Conservation (phyloP, 2,888 invertebrate genomes). For the Proisotoma minuta region DNA sequence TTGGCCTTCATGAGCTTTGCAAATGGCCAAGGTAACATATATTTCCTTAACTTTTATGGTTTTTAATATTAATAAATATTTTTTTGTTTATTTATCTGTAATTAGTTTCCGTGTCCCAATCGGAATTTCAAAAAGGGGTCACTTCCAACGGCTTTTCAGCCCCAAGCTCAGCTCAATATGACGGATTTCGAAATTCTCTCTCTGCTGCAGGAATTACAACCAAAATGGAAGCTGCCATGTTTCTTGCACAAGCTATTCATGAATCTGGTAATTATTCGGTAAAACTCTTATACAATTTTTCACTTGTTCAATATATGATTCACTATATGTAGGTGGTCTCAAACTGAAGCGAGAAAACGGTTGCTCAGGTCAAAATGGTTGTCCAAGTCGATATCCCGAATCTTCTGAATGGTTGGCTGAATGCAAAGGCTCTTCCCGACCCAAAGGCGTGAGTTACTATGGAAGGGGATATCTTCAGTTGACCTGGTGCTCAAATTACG, state of each 20-base stretch:
- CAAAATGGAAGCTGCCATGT: constrained; percentile 13
- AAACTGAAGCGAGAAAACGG: no score
- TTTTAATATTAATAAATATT: no score
- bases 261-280: no score
- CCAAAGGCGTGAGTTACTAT: constrained; percentile 11
- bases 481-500: constrained; percentile 23
- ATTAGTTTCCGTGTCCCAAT: no score
- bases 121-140: constrained; percentile 1
- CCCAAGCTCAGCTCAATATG: not conserved
- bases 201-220: not conserved
- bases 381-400: constrained; percentile 6
- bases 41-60: no score
- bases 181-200: not conserved
- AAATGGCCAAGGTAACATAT: no score
- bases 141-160: not conserved
- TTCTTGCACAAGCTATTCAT: constrained; percentile 9
- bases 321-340: no score
- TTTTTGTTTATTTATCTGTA: no score
- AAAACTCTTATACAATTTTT: no score
- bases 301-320: no score
- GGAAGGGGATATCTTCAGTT: constrained; percentile 21
- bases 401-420: constrained; percentile 8
- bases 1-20: no score
- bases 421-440: constrained; percentile 7
- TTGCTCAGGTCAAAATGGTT: constrained; percentile 5